A percentile compares a stretch with the other conserved stretches of the same genome.
phyloP scores from a whole-genome alignment of 2,888 invertebrate species.

The Drosophila gaucha region DNA sequence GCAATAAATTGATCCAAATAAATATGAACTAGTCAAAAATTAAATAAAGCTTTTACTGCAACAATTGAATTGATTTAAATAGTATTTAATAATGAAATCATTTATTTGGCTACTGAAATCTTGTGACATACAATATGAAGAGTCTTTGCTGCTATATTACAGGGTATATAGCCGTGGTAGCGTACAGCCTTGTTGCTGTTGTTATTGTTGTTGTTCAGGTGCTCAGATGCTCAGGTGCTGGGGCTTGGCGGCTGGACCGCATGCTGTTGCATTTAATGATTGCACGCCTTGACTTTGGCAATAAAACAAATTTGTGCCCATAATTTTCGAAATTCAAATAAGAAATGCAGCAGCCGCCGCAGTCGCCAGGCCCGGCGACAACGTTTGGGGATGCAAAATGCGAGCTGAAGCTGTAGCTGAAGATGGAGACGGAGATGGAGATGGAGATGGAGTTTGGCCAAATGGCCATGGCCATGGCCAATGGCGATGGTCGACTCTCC shows the following conservation, averaged over 20 bases:
- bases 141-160: background rate
- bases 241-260: slow-evolving; percentile 59
- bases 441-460: slow-evolving; percentile 25
- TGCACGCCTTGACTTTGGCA: slow-evolving; percentile 82
- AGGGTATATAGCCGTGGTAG: slow-evolving; percentile 19
- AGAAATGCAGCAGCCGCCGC: slow-evolving; percentile 58
- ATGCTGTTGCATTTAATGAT: slow-evolving; percentile 81
- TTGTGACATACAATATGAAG: too few species aligned
- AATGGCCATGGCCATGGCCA: slow-evolving; percentile 24
- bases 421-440: slow-evolving; percentile 33
- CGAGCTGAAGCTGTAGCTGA: slow-evolving; percentile 6
- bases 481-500: slow-evolving; percentile 36
- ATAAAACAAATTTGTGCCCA: slow-evolving; percentile 81
- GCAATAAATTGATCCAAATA: too few species aligned
- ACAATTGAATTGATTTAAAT: too few species aligned
- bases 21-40: too few species aligned
- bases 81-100: too few species aligned
- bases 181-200: background rate
- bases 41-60: too few species aligned
- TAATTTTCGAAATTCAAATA: slow-evolving; percentile 80
- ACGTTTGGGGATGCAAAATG: slow-evolving; percentile 21
- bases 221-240: slow-evolving; percentile 39
- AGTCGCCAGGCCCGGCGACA: slow-evolving; percentile 19
- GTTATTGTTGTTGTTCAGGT: slow-evolving; percentile 17
- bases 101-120: too few species aligned